These are phyloP conservation scores for Cichlasoma orientale DNA, from an alignment of 2,797 vertebrate species.

Conservation along the genomic window DNA sequence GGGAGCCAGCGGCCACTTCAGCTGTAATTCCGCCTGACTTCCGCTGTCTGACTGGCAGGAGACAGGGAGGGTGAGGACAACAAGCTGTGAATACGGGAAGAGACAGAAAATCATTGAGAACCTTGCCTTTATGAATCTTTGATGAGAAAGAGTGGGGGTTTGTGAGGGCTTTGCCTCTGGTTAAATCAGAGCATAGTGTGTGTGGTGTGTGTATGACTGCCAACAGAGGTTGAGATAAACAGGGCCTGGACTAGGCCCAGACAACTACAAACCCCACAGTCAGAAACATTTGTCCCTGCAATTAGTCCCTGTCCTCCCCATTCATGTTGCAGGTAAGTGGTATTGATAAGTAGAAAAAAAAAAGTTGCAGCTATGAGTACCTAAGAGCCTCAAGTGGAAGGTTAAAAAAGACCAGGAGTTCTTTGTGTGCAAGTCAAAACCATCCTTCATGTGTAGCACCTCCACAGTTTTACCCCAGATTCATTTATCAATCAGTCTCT, in stretches of 20 bases:
- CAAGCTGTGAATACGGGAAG: slow-evolving; percentile 95
- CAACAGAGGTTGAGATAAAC: slow-evolving; percentile 93
- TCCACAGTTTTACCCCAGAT: slow-evolving; percentile 2
- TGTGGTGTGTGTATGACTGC: slow-evolving; percentile 87
- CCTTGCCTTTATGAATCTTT: slow-evolving; percentile 98
- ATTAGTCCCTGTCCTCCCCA: slow-evolving; percentile 84
- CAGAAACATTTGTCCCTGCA: slow-evolving; percentile 87
- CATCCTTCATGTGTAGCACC: slow-evolving; percentile 12
- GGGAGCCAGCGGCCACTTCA: slow-evolving; percentile 81
- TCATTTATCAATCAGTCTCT: slow-evolving; percentile 13
- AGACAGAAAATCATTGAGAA: slow-evolving; percentile 99
- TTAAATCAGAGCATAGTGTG: slow-evolving; percentile 91
- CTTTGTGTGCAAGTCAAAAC: slow-evolving; percentile 2
- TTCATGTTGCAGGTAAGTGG: slow-evolving; percentile 74
- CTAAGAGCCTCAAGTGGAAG: neutral
- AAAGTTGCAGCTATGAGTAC: slow-evolving; percentile 11
- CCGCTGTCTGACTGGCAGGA: slow-evolving; percentile 88
- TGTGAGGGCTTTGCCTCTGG: slow-evolving; percentile 89
- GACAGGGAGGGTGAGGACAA: slow-evolving; percentile 88
- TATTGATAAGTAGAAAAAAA: slow-evolving; percentile 49
- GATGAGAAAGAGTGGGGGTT: slow-evolving; percentile 84
- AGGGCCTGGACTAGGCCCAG: slow-evolving; percentile 86
- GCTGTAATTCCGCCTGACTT: slow-evolving; percentile 92
- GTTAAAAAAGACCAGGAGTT: neutral
- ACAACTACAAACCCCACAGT: slow-evolving; percentile 85